Conservation (phyloP, 2,113 vertebrate genomes). For the Ifrita kowaldi region DNA sequence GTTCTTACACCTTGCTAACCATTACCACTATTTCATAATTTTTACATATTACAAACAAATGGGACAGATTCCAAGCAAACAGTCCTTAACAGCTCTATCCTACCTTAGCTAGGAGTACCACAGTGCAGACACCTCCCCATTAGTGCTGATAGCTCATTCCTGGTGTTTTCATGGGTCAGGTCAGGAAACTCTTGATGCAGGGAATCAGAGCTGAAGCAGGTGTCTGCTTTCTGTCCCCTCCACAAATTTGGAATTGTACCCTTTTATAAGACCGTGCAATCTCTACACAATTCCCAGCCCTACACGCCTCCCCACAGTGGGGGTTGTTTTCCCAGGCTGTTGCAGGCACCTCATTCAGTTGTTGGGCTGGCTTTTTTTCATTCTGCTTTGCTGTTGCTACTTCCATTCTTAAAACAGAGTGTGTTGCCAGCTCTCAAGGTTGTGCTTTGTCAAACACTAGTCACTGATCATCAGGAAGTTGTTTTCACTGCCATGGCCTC, state of each 20-base stretch:
- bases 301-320: background rate
- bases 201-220: background rate
- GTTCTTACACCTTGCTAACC: background rate
- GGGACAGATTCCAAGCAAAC: background rate
- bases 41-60: background rate
- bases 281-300: background rate
- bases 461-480: background rate
- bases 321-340: background rate
- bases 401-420: background rate
- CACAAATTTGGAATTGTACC: background rate
- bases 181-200: background rate
- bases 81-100: background rate
- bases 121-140: accelerated
- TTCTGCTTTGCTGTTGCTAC: background rate
- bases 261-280: accelerated
- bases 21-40: background rate
- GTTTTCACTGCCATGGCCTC: background rate
- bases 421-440: background rate
- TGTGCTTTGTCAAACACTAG: background rate
- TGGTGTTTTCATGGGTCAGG: background rate
- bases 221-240: background rate
- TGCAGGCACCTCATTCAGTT: background rate
- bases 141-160: background rate
- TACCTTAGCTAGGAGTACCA: background rate
- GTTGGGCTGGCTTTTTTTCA: too few species aligned